phyloP scores from a whole-genome alignment of 2,888 invertebrate genomes.

The Rugalucina vietnamica region DNA sequence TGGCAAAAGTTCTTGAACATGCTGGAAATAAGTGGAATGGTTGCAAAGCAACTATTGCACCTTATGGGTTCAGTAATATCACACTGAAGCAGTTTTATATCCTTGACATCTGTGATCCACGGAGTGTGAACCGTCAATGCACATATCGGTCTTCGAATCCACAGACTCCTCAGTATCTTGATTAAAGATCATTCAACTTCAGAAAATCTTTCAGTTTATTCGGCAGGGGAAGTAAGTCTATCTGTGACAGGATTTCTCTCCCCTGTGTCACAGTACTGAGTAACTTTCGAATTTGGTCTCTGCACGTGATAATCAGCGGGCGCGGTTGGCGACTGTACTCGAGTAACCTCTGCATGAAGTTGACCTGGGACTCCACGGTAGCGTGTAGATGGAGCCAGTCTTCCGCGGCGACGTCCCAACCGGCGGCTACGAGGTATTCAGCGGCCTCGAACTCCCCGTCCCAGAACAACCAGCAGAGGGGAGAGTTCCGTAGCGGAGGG shows the following conservation, averaged over 20 bases:
- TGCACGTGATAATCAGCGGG: not conserved
- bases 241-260: not conserved
- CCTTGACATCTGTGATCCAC: no score
- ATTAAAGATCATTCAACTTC: conserved; percentile 2
- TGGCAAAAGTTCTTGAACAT: no score
- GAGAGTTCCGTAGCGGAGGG: conserved; percentile 59
- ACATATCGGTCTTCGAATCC: no score
- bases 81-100: no score
- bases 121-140: no score
- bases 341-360: conserved; percentile 20
- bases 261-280: not conserved
- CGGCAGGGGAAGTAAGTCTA: conserved; percentile 2
- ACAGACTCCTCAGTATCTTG: no score
- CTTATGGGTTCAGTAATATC: no score
- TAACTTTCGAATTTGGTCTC: not conserved
- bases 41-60: no score
- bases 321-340: not conserved
- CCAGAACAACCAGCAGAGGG: conserved; percentile 75
- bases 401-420: conserved; percentile 71
- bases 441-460: conserved; percentile 66
- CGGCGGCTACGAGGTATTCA: conserved; percentile 73
- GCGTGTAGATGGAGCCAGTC: conserved; percentile 69
- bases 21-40: no score
- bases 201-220: not conserved
- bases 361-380: conserved; percentile 48